Percentiles rank a stretch among this genome's conserved stretches.
Conservation (phyloP, 1,140 invertebrate genomes). For the Bicyclus anynana region DNA sequence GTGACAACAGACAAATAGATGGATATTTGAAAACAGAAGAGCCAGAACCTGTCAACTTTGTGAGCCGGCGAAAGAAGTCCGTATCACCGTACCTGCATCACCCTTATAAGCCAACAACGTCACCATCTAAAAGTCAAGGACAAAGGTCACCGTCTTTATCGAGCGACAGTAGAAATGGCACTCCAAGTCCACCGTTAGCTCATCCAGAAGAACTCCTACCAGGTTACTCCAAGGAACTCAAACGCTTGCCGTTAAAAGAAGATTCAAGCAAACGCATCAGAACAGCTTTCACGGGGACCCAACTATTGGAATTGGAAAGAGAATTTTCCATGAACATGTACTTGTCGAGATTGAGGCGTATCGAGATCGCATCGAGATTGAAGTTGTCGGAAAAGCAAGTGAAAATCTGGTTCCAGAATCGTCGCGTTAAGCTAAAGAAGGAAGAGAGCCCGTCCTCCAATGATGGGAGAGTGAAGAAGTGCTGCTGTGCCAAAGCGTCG, state of each 20-base stretch:
- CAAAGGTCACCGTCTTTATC: constrained; percentile 61
- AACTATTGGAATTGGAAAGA: constrained; percentile 93
- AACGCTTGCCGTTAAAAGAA: constrained; percentile 66
- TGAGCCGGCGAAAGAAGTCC: constrained; percentile 60
- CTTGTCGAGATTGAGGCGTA: constrained; percentile 90
- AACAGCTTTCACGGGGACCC: constrained; percentile 95
- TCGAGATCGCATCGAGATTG: constrained; percentile 94
- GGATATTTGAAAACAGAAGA: constrained; percentile 50
- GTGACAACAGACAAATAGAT: constrained; percentile 41
- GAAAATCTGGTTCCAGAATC: constrained; percentile 97
- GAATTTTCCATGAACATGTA: constrained; percentile 96
- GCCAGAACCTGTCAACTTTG: constrained; percentile 52
- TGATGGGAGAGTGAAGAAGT: constrained; percentile 51
- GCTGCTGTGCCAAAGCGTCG: constrained; percentile 53
- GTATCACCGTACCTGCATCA: constrained; percentile 66
- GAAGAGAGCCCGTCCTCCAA: constrained; percentile 66
- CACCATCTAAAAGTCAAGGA: constrained; percentile 64
- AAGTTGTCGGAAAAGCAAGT: constrained; percentile 95
- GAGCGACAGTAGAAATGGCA: constrained; percentile 76
- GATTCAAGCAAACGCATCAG: constrained; percentile 88
- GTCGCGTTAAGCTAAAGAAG: constrained; percentile 94
- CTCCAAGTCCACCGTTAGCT: constrained; percentile 78
- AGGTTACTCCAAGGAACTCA: constrained; percentile 61
- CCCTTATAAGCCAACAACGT: constrained; percentile 65
- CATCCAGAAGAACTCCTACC: constrained; percentile 73